Evolutionary conservation across 2,113 vertebrate genomes (phyloP).

Genomic region (Dipodomys merriami): DNA sequence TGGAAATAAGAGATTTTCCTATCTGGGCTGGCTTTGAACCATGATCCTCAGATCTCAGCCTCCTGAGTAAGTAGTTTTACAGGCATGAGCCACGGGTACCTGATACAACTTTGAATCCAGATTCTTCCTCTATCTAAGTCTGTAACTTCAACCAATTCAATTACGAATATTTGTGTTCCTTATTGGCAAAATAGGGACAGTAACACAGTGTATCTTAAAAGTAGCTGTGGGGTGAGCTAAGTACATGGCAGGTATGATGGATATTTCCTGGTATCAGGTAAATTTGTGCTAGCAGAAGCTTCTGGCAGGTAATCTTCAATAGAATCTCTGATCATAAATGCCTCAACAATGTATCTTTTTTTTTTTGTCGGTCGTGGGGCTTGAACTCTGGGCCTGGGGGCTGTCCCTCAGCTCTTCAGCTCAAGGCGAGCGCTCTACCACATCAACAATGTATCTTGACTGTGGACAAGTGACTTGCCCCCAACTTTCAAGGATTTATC

Average conservation of each 20-base stretch:
- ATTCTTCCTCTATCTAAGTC: not conserved
- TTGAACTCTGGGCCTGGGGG: too few species aligned
- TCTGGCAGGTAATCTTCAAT: not conserved
- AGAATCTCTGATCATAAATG: not conserved
- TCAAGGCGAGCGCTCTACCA: too few species aligned
- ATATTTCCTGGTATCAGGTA: not conserved
- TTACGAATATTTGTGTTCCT: not conserved
- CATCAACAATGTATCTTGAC: not conserved
- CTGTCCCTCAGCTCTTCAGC: too few species aligned
- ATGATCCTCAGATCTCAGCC: too few species aligned
- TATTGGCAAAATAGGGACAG: not conserved
- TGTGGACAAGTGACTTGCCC: not conserved
- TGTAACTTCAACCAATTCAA: not conserved
- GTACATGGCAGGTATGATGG: not conserved
- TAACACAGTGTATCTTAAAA: too few species aligned
- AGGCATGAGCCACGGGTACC: too few species aligned
- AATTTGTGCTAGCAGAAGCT: not conserved
- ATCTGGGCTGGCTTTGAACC: too few species aligned
- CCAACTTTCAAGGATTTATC: not conserved
- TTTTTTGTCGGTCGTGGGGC: too few species aligned
- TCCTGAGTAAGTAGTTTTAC: too few species aligned
- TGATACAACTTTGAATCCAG: too few species aligned
- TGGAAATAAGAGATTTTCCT: too few species aligned
- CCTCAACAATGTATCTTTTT: not conserved
- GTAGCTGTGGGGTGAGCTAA: not conserved